Evolutionary conservation across 1,140 invertebrate genomes (phyloP).

Genomic region (Lepidurus arcticus): DNA sequence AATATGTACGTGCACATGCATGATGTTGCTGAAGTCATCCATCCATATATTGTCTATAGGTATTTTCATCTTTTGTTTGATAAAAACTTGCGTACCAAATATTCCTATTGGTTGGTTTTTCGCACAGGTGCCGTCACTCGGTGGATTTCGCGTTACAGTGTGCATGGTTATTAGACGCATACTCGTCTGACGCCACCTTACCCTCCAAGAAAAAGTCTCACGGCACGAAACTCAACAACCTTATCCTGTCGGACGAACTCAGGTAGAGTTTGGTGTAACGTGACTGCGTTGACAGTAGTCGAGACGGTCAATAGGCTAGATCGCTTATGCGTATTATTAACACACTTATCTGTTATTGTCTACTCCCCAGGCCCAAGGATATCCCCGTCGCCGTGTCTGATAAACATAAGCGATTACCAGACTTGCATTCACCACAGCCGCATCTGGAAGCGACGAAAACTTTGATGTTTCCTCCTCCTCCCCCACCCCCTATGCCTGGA

Average conservation of each 20-base stretch:
- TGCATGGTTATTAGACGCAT: conserved; percentile 92
- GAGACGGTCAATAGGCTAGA: not conserved
- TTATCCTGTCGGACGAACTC: conserved; percentile 80
- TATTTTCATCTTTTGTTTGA: not conserved
- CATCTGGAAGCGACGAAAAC: not conserved
- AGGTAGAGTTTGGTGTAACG: conserved; percentile 44
- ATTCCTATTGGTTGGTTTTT: conserved; percentile 29
- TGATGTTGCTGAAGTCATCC: conserved; percentile 88
- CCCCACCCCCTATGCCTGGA: conserved; percentile 22
- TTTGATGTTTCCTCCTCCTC: not conserved
- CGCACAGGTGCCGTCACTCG: conserved; percentile 76
- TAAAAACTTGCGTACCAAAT: not conserved
- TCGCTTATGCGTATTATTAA: not conserved
- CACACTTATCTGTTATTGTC: not conserved
- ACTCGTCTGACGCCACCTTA: conserved; percentile 64
- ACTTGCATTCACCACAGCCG: not conserved
- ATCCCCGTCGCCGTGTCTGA: not conserved
- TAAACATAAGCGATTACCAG: not conserved
- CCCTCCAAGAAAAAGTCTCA: conserved; percentile 74
- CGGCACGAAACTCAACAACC: conserved; percentile 76
- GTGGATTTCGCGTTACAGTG: conserved; percentile 93
- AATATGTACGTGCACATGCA: conserved; percentile 98
- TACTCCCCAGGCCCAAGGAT: not conserved
- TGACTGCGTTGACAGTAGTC: not conserved
- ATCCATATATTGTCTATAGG: conserved; percentile 91